Percentiles rank a stretch among this genome's conserved stretches.
Conservation (phyloP, 2,888 invertebrate genomes). For the Pterobdella sp. region DNA sequence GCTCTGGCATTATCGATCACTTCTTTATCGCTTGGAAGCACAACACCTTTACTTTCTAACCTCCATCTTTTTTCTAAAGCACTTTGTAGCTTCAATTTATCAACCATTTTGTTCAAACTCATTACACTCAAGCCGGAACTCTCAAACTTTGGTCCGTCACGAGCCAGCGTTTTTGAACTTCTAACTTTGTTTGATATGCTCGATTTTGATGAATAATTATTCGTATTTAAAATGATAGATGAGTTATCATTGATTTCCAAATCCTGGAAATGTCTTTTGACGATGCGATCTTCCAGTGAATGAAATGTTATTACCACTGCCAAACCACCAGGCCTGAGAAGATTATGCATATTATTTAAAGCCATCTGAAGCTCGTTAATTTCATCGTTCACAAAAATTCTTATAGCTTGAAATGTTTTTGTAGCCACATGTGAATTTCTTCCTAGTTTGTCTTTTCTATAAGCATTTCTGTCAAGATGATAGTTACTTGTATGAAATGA, state of each 20-base stretch:
- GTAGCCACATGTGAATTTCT: conserved; percentile 74
- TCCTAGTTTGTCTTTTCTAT: conserved; percentile 65
- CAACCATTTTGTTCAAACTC: conserved; percentile 58
- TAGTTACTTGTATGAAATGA: too few relatives aligned
- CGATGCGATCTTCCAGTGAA: conserved; percentile 83
- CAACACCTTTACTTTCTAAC: conserved; percentile 70
- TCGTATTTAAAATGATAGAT: not conserved
- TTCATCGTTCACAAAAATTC: conserved; percentile 93
- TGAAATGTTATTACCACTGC: conserved; percentile 80
- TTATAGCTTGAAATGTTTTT: conserved; percentile 81
- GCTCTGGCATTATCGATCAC: conserved; percentile 71
- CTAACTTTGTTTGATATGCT: not conserved
- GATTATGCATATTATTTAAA: conserved; percentile 63
- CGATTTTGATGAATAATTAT: not conserved
- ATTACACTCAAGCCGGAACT: conserved; percentile 44
- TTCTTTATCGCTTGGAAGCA: conserved; percentile 67
- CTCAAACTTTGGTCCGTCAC: conserved; percentile 35
- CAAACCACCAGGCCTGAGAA: conserved; percentile 69
- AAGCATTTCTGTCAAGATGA: conserved; percentile 27
- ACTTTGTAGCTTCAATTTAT: conserved; percentile 58
- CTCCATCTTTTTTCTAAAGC: conserved; percentile 66
- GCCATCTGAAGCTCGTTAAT: conserved; percentile 86
- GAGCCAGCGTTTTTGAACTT: not conserved
- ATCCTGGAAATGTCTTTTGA: conserved; percentile 70
- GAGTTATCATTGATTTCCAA: conserved; percentile 43